A percentile compares a stretch with the other conserved stretches of the same genome.
phyloP scores from a whole-genome alignment of 2,888 invertebrate genomes.

The Chamaedrilus cognettii region DNA sequence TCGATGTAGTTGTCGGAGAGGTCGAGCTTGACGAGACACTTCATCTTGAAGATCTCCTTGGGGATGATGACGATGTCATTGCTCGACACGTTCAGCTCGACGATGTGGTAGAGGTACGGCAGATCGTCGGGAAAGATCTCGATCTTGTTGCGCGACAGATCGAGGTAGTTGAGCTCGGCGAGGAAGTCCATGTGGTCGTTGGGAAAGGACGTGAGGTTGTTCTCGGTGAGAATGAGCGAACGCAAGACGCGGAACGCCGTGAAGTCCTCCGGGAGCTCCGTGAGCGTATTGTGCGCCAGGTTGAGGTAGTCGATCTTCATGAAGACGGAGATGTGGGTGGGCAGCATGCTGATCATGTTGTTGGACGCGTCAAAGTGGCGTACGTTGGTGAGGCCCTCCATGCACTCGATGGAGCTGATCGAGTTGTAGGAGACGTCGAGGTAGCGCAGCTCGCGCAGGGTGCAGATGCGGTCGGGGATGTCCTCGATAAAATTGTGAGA shows the following conservation, averaged over 20 bases:
- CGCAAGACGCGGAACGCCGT: conserved; percentile 45
- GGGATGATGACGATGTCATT: conserved; percentile 52
- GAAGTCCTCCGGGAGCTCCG: conserved; percentile 42
- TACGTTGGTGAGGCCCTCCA: conserved; percentile 11
- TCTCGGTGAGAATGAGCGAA: conserved; percentile 44
- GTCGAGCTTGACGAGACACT: conserved; percentile 72
- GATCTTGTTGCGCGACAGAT: conserved; percentile 79
- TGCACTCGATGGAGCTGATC: background rate
- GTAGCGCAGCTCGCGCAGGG: conserved; percentile 39
- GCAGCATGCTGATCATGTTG: conserved; percentile 11
- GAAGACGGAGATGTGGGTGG: conserved; percentile 35
- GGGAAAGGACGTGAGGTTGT: conserved; percentile 51
- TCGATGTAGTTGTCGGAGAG: conserved; percentile 82
- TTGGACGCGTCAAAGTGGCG: conserved; percentile 2
- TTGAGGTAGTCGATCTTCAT: conserved; percentile 39
- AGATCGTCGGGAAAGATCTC: conserved; percentile 66
- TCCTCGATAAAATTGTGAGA: conserved; percentile 18
- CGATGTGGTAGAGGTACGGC: conserved; percentile 49
- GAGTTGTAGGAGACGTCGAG: conserved; percentile 12
- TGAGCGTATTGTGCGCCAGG: conserved; percentile 51
- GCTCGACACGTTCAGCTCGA: conserved; percentile 43
- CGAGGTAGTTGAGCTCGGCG: conserved; percentile 72
- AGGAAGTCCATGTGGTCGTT: conserved; percentile 72
- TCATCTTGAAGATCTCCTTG: conserved; percentile 51
- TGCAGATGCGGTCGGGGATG: conserved; percentile 41